Percentiles rank a stretch among this genome's conserved stretches.
phyloP scores from a whole-genome alignment of 2,113 vertebrate genomes.

The Stegostoma tigrinum region DNA sequence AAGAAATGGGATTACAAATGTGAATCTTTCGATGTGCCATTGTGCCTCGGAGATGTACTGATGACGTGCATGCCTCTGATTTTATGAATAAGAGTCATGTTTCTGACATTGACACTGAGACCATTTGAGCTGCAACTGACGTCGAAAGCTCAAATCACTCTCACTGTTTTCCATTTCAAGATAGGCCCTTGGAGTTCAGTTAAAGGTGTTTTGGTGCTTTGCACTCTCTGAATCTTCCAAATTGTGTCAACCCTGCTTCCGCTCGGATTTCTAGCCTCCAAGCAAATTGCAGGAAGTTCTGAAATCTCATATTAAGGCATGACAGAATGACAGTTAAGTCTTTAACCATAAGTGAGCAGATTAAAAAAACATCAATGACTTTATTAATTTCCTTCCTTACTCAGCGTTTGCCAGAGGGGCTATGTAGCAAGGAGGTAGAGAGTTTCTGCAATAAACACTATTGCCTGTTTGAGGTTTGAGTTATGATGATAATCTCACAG shows the following conservation, averaged over 20 bases:
- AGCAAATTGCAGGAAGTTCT: neutral
- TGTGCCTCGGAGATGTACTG: neutral
- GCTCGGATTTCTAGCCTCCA: neutral
- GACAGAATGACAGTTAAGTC: neutral
- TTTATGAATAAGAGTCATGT: neutral
- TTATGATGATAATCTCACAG: neutral
- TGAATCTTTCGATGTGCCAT: neutral
- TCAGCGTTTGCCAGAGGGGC: neutral
- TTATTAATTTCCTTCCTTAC: neutral
- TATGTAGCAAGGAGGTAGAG: neutral
- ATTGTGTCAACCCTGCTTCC: neutral
- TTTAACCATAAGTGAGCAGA: neutral
- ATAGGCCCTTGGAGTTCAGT: neutral
- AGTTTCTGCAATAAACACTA: neutral
- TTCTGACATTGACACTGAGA: neutral
- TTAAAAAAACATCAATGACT: neutral
- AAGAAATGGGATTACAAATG: neutral
- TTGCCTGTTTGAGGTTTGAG: neutral
- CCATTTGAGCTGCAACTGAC: neutral
- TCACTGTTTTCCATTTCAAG: neutral
- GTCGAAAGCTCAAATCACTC: neutral
- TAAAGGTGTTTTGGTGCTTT: neutral
- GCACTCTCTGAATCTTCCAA: neutral
- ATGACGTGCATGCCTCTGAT: neutral
- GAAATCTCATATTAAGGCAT: neutral